These are phyloP conservation scores for Bubo blakistoni DNA, from an alignment of 2,113 vertebrate species.

Conservation along the genomic window DNA sequence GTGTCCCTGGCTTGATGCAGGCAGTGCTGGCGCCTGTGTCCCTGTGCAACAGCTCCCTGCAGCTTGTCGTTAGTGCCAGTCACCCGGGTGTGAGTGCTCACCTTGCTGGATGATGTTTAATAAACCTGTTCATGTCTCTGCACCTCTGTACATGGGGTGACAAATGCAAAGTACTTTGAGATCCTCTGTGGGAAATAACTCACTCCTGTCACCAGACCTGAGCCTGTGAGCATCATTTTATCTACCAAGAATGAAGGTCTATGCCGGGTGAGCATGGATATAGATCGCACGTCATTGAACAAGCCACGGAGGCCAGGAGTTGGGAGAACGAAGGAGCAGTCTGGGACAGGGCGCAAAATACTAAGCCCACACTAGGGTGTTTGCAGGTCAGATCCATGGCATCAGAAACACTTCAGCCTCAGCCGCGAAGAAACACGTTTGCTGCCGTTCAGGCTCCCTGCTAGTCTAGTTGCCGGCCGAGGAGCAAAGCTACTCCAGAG, in stretches of 20 bases:
- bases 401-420: neutral
- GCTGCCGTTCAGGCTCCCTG: rapidly evolving
- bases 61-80: neutral
- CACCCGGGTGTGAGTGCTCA: rapidly evolving
- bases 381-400: neutral
- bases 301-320: rapidly evolving
- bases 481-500: neutral
- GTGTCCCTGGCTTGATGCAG: neutral
- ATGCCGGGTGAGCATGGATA: neutral
- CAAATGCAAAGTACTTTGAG: neutral
- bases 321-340: neutral
- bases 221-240: neutral
- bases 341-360: neutral
- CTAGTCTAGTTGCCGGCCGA: rapidly evolving
- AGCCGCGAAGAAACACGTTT: neutral
- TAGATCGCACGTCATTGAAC: neutral
- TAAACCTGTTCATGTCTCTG: neutral
- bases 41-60: neutral
- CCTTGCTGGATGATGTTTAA: neutral
- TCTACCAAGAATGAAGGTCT: neutral
- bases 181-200: neutral
- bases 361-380: neutral
- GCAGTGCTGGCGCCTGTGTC: neutral
- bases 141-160: neutral
- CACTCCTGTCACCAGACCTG: neutral